A percentile compares a stretch with the other conserved stretches of the same genome.
These are phyloP conservation scores for Ditula angustiorana DNA, from an alignment of 2,888 invertebrate genomes.

Conservation along the genomic window DNA sequence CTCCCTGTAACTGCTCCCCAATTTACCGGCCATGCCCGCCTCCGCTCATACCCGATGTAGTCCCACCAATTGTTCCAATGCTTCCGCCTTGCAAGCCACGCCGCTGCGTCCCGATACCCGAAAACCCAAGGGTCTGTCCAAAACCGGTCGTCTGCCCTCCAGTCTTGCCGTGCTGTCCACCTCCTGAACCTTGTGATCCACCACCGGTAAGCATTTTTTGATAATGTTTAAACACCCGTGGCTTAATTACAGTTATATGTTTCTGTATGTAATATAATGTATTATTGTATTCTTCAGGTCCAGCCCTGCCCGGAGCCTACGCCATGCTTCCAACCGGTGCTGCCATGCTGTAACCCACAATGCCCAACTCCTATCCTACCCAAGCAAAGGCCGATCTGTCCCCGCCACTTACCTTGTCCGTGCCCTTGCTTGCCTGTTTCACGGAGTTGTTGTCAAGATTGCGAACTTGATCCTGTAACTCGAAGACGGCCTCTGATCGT, in stretches of 20 bases:
- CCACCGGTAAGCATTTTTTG: conserved; percentile 62
- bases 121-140: not conserved
- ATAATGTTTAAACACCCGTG: too few species aligned
- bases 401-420: conserved; percentile 70
- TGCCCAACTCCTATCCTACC: conserved; percentile 83
- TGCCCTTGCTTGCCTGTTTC: conserved; percentile 80
- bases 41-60: conserved; percentile 70
- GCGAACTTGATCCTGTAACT: conserved; percentile 83
- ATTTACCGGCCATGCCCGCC: conserved; percentile 71
- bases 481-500: conserved; percentile 85
- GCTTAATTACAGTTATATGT: too few species aligned
- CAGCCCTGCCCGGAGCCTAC: conserved; percentile 73
- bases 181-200: conserved; percentile 73
- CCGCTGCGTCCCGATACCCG: conserved; percentile 62
- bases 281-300: conserved; percentile 56
- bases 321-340: conserved; percentile 73
- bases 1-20: conserved; percentile 71
- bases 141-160: conserved; percentile 61
- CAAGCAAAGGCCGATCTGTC: conserved; percentile 78
- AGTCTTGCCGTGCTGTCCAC: conserved; percentile 75
- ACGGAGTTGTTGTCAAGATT: conserved; percentile 74
- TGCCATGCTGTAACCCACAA: conserved; percentile 79
- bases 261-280: not conserved
- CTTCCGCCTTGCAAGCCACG: conserved; percentile 72
- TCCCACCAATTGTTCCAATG: conserved; percentile 75